phyloP scores from a whole-genome alignment of 2,797 vertebrate species.

The Chloroceryle inda region DNA sequence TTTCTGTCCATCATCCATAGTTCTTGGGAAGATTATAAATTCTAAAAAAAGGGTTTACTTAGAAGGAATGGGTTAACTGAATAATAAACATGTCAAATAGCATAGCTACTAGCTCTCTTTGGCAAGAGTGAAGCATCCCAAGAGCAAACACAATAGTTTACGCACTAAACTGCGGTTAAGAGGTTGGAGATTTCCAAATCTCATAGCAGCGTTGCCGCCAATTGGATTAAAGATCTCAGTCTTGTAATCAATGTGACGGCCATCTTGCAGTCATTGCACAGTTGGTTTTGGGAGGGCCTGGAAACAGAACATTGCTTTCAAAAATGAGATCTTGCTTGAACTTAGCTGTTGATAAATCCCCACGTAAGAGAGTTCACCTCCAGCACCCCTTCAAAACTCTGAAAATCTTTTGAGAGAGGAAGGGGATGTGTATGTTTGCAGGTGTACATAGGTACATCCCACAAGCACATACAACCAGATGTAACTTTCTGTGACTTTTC shows the following conservation, averaged over 20 bases:
- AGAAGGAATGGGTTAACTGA: constrained; percentile 46
- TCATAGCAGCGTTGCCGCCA: constrained; percentile 8
- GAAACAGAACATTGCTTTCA: background rate
- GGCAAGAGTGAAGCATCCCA: constrained; percentile 31
- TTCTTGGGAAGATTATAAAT: constrained; percentile 8
- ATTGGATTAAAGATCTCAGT: constrained; percentile 21
- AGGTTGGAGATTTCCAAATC: constrained; percentile 50
- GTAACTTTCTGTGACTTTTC: background rate
- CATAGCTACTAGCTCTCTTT: constrained; percentile 32
- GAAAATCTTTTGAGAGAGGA: background rate
- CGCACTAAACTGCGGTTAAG: constrained; percentile 40
- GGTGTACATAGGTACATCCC: background rate
- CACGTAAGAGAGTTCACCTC: background rate
- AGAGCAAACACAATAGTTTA: constrained; percentile 60
- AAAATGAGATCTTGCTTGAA: background rate
- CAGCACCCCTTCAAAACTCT: background rate
- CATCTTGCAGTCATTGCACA: constrained; percentile 12
- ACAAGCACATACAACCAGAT: background rate
- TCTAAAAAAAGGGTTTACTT: background rate
- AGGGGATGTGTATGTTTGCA: background rate
- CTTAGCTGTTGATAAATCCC: background rate
- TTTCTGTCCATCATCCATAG: background rate
- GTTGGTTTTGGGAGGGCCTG: background rate
- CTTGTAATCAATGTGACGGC: background rate
- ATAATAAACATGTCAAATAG: constrained; percentile 40